Conservation (phyloP, 2,113 vertebrate genomes). For the Sterrhoptilus dennistouni region DNA sequence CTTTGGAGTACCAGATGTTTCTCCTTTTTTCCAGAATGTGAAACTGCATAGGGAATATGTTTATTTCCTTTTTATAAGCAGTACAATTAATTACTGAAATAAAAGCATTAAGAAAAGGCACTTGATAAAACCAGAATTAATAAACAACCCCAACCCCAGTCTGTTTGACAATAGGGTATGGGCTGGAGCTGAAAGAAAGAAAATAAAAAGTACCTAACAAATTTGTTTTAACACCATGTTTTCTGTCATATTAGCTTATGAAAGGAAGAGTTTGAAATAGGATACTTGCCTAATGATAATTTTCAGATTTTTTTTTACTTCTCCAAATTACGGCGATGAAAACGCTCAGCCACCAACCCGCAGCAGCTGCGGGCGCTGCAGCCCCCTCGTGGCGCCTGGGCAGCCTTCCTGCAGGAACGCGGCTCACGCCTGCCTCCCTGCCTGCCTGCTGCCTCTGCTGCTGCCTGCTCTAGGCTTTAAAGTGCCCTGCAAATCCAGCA, state of each 20-base stretch:
- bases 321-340: rapidly evolving
- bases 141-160: rapidly evolving
- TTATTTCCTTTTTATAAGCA: not conserved
- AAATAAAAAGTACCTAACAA: not conserved
- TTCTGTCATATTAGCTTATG: not conserved
- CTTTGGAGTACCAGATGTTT: not conserved
- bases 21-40: not conserved
- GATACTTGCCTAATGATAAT: not conserved
- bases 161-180: not conserved
- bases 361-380: not conserved
- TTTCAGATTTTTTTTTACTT: not conserved
- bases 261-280: not conserved
- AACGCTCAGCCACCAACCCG: rapidly evolving
- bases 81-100: not conserved
- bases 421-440: not conserved
- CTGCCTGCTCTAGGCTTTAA: rapidly evolving
- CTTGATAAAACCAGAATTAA: not conserved
- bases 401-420: rapidly evolving
- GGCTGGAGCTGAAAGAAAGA: not conserved
- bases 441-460: rapidly evolving
- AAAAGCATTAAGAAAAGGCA: not conserved
- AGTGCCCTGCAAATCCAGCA: not conserved
- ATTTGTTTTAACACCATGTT: not conserved
- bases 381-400: not conserved
- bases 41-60: not conserved